Base-by-base conservation (phyloP, 35 echinoderm and acorn worm genomes). In the Stichopus chloronotus region DNA sequence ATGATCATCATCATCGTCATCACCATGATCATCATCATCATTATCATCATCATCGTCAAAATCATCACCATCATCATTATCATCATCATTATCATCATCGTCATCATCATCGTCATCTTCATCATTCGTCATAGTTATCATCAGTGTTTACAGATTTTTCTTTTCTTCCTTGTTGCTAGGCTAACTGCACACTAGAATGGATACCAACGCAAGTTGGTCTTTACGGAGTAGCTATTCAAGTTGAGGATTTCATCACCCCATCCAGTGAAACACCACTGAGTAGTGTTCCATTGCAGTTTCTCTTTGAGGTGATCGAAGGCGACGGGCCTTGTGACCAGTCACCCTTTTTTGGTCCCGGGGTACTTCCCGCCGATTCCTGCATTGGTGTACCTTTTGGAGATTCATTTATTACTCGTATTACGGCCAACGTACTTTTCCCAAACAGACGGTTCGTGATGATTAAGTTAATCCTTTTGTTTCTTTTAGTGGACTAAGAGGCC, bases 281-380 rank as follows among this genome's bases (percentile, higher is more conserved):
- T 23, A 87, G 84, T 25, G 59, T 87, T 87, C 84, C 84, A 17
- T 25, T 87, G 11, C 84, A 87, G 84, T 87, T 87, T 24, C 59
- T 87, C 8, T 59, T 87, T 87, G 14, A 87, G 14, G 59, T 87
- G 5, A 58, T 59, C 52, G 84, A 59, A 13, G 59, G 55, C 17
- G 78, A 81, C 17, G 84, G 84, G 16, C 16, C 52, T 8, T 87
- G 84, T 59, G 84, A 56, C 22, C 14, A 87, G 2, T 9, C 55
- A 87, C 84, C 84, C 56, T n/a, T 87, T 16, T 87, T 87, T 13
- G 53, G 8, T 20, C 56, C 56, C 7, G 6, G 55, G 5, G 78
- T 81, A 12, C 23, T 81, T 52, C 25, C 78, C 53, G 8, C 14
- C 22, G 25, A 81, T 4, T 81, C 78, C 11, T 81, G 78, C 78